These are phyloP conservation scores for Falco punctatus DNA, from an alignment of 2,113 vertebrate species.

Conservation along the genomic window DNA sequence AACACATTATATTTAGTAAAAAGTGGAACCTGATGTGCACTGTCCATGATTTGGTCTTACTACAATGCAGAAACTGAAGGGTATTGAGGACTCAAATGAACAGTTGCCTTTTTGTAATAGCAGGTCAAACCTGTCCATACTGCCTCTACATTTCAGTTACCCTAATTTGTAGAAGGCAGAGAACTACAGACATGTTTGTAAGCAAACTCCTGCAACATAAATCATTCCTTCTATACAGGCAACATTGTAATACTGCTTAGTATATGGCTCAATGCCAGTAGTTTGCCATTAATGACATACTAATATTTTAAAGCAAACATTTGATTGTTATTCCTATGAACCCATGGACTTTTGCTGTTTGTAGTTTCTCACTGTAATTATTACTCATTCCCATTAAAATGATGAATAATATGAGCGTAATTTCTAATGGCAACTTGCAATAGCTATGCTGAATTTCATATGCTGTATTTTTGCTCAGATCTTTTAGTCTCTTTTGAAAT, in stretches of 20 bases:
- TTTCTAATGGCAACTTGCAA: neutral
- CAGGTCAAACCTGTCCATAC: neutral
- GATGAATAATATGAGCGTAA: neutral
- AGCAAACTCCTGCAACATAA: neutral
- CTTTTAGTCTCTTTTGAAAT: neutral
- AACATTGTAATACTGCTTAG: neutral
- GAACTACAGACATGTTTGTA: neutral
- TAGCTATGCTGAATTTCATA: neutral
- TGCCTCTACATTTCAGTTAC: neutral
- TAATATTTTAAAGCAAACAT: neutral
- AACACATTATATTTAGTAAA: neutral
- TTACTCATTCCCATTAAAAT: neutral
- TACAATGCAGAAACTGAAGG: neutral
- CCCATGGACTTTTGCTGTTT: neutral
- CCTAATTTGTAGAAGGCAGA: neutral
- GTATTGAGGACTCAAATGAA: neutral
- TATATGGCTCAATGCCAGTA: neutral
- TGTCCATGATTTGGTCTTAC: neutral
- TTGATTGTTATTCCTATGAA: neutral
- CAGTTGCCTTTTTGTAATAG: neutral
- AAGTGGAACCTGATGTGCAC: neutral
- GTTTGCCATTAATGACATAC: neutral
- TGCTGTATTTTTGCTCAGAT: neutral
- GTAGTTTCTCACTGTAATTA: neutral
- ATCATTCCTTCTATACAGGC: neutral